Conservation (phyloP, 1,140 invertebrate species). For the Magallana angulata region DNA sequence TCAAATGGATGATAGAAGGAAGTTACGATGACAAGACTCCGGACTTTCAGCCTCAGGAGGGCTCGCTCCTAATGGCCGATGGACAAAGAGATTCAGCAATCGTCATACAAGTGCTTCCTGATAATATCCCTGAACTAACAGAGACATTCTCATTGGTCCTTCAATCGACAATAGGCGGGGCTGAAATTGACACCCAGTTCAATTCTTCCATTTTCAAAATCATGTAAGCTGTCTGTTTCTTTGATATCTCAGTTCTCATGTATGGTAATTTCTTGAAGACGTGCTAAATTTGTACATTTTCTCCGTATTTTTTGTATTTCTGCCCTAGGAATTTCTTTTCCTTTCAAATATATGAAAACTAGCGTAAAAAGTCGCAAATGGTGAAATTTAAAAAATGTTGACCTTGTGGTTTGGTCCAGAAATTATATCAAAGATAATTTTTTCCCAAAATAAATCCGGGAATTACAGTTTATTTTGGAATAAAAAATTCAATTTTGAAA, state of each 20-base stretch:
- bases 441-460: too few relatives aligned
- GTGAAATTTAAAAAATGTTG: too few relatives aligned
- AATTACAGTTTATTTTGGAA: too few relatives aligned
- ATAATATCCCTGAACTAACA: conserved; percentile 73
- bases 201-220: conserved; percentile 71
- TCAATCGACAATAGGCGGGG: conserved; percentile 71
- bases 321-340: too few relatives aligned
- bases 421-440: too few relatives aligned
- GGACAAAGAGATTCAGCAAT: conserved; percentile 66
- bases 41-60: conserved; percentile 70
- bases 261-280: too few relatives aligned
- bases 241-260: neutral
- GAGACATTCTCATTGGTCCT: conserved; percentile 71
- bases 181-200: conserved; percentile 68
- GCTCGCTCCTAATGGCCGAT: conserved; percentile 66
- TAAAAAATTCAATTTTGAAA: too few relatives aligned
- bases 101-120: conserved; percentile 69
- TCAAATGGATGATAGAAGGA: conserved; percentile 70
- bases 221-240: conserved; percentile 59
- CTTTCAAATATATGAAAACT: too few relatives aligned
- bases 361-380: too few relatives aligned
- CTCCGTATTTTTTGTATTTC: too few relatives aligned
- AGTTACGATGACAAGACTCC: conserved; percentile 47
- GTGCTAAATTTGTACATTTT: too few relatives aligned
- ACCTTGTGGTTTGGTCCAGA: too few relatives aligned